These are phyloP conservation scores for Hydrozoanthus tunicans DNA, from an alignment of 64 coral and sea anemone genomes.

Conservation along the genomic window DNA sequence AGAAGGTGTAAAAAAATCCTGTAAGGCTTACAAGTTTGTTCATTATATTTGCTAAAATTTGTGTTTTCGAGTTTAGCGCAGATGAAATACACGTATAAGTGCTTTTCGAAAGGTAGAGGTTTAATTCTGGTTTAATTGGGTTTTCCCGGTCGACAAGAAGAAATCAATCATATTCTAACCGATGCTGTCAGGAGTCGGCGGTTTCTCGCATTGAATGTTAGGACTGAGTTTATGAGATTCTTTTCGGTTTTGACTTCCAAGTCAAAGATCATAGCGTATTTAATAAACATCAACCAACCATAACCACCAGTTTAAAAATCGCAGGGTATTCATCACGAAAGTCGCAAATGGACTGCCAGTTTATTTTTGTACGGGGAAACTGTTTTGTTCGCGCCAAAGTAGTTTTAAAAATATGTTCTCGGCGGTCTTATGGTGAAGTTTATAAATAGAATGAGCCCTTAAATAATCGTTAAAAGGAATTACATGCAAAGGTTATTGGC, in stretches of 20 bases:
- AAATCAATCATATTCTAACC: no score
- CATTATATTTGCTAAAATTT: background rate
- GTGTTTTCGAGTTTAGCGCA: slow-evolving; percentile 23
- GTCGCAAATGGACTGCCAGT: background rate
- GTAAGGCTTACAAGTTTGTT: background rate
- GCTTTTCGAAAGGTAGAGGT: no score
- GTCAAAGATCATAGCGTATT: background rate
- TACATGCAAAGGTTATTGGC: background rate
- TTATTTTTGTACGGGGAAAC: background rate
- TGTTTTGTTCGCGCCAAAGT: slow-evolving; percentile 31
- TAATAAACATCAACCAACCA: background rate
- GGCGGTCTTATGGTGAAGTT: background rate
- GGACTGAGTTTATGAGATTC: background rate
- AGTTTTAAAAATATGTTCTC: background rate
- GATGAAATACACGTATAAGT: background rate
- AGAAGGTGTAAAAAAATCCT: background rate
- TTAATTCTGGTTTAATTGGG: background rate
- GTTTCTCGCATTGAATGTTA: background rate
- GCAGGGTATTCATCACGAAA: slow-evolving; percentile 12
- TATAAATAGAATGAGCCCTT: background rate
- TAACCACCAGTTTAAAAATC: background rate
- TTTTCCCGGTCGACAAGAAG: background rate
- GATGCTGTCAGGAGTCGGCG: no score
- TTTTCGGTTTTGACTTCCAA: background rate
- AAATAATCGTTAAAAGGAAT: background rate